These are phyloP conservation scores for Olivierus martensii DNA, from an alignment of 1,140 invertebrate genomes.

Conservation along the genomic window DNA sequence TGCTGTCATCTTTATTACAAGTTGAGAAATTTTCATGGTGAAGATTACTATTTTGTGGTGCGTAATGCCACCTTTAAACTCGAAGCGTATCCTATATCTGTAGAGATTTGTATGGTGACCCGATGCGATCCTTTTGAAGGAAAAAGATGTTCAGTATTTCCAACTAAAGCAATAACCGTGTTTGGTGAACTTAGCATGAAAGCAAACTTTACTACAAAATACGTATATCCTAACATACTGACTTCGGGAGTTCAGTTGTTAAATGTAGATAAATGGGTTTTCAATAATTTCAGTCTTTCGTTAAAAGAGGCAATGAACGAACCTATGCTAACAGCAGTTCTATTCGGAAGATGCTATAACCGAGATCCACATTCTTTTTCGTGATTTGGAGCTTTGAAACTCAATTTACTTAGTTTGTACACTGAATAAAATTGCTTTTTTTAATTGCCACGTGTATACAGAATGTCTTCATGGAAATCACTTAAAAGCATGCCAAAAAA, in stretches of 20 bases:
- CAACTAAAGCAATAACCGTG: background rate
- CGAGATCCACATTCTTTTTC: conserved; percentile 8
- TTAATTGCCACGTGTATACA: no score
- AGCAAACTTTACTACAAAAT: background rate
- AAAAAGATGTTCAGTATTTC: background rate
- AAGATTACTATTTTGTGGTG: background rate
- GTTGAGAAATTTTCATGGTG: background rate
- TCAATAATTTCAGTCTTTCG: no score
- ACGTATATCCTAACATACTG: conserved; percentile 7
- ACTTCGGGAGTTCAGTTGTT: background rate
- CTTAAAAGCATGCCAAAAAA: no score
- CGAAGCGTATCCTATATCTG: background rate
- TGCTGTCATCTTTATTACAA: conserved; percentile 16
- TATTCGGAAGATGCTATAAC: conserved; percentile 7
- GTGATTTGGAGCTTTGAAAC: no score
- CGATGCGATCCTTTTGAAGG: background rate
- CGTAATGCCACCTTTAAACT: background rate
- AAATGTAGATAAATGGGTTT: background rate
- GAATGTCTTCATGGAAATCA: no score
- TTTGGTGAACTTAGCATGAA: conserved; percentile 3
- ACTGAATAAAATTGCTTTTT: no score
- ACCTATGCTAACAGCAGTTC: background rate
- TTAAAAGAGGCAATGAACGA: background rate
- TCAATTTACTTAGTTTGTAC: no score
- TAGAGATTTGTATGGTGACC: background rate